Conservation (phyloP, 2,888 invertebrate species). For the Incurvaria masculella region DNA sequence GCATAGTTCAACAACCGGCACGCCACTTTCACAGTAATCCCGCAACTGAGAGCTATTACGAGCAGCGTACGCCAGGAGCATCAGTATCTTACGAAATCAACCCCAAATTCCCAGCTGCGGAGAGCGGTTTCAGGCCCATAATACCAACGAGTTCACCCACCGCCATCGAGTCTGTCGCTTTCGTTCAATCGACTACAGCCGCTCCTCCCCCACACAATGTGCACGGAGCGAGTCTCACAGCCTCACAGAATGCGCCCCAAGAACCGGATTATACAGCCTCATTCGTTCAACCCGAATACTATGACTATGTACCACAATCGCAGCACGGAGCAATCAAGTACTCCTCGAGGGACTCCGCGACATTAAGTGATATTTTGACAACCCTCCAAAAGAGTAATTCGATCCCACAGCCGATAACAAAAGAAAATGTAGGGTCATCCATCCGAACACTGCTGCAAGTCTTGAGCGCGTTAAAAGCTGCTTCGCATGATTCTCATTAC, state of each 20-base stretch:
- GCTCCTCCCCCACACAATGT: slow-evolving; percentile 17
- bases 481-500: slow-evolving; percentile 28
- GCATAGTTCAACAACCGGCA: slow-evolving; percentile 25
- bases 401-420: slow-evolving; percentile 71
- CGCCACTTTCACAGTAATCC: slow-evolving; percentile 21
- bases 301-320: slow-evolving; percentile 31
- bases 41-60: slow-evolving; percentile 38
- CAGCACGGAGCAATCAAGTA: slow-evolving; percentile 13
- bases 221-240: slow-evolving; percentile 23
- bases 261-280: slow-evolving; percentile 16
- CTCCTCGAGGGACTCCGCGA: slow-evolving; percentile 24
- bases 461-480: slow-evolving; percentile 62
- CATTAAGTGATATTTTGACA: slow-evolving; percentile 58
- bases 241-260: slow-evolving; percentile 21
- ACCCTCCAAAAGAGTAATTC: slow-evolving; percentile 73
- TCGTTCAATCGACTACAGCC: slow-evolving; percentile 22
- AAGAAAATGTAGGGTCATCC: slow-evolving; percentile 75
- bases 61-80: slow-evolving; percentile 26
- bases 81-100: slow-evolving; percentile 12
- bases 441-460: slow-evolving; percentile 75
- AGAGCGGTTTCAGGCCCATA: slow-evolving; percentile 44
- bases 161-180: slow-evolving; percentile 25
- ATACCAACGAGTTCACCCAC: slow-evolving; percentile 19
- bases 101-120: slow-evolving; percentile 27
- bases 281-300: slow-evolving; percentile 28